Conservation (phyloP, 2,113 vertebrate species). For the Campylorhamphus procurvoides region DNA sequence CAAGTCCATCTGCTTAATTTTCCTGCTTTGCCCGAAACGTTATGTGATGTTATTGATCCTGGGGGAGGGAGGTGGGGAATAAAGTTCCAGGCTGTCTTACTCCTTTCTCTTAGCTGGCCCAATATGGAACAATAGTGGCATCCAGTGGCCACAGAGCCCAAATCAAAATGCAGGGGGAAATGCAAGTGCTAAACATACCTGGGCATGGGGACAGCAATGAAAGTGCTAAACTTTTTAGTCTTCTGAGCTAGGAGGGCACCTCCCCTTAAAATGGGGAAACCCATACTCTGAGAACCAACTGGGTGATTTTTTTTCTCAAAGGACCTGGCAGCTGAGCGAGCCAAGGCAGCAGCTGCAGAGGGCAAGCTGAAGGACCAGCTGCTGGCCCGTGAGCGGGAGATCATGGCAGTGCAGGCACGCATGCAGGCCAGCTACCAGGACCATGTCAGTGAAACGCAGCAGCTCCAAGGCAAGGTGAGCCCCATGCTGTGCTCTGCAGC, state of each 20-base stretch:
- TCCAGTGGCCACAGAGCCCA: constrained; percentile 22
- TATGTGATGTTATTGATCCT: neutral
- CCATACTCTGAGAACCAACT: neutral
- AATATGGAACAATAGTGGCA: constrained; percentile 34
- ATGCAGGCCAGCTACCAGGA: constrained; percentile 95
- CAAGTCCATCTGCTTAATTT: neutral
- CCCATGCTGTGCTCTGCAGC: neutral
- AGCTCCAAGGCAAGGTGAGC: constrained; percentile 88
- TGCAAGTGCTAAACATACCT: neutral
- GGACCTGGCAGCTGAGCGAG: constrained; percentile 87
- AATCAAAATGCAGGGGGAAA: constrained; percentile 4
- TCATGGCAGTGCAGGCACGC: constrained; percentile 84
- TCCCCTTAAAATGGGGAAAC: neutral
- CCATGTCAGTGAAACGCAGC: constrained; percentile 86
- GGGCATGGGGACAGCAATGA: neutral
- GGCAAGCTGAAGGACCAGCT: constrained; percentile 89
- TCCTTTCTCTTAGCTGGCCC: constrained; percentile 8
- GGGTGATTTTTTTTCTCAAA: constrained; percentile 33
- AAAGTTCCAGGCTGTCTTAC: neutral
- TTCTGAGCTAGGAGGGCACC: neutral
- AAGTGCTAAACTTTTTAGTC: neutral
- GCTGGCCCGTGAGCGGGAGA: constrained; percentile 83
- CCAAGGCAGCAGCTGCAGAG: constrained; percentile 80
- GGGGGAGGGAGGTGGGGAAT: neutral
- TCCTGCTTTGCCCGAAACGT: neutral